Evolutionary conservation across 2,888 invertebrate species (phyloP).

Genomic region (Lepidonotus clava): DNA sequence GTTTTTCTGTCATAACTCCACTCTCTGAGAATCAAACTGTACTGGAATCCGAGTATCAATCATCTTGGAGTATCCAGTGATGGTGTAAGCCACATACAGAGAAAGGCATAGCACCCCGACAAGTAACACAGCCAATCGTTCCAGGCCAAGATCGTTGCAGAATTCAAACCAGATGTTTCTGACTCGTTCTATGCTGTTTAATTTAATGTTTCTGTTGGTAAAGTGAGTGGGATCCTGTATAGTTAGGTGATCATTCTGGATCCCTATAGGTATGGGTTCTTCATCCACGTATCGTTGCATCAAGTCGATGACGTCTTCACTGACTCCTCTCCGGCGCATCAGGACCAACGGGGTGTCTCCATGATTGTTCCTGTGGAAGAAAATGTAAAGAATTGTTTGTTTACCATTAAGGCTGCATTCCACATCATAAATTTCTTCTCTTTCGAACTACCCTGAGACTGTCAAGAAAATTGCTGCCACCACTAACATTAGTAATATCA

Average conservation of each 20-base stretch:
- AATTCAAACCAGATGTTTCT: conserved; percentile 67
- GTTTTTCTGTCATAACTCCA: conserved; percentile 53
- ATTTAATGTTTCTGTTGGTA: background rate
- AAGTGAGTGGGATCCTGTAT: background rate
- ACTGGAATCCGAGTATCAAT: conserved; percentile 57
- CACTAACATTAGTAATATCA: too few relatives aligned
- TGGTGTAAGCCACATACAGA: conserved; percentile 65
- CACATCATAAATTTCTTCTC: too few relatives aligned
- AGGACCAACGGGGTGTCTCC: conserved; percentile 67
- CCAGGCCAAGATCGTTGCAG: conserved; percentile 64
- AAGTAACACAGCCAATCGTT: conserved; percentile 63
- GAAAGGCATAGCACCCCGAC: conserved; percentile 65
- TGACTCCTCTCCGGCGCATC: conserved; percentile 68
- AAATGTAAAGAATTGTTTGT: background rate
- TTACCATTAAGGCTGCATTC: too few relatives aligned
- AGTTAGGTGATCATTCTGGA: background rate
- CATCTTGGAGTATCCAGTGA: conserved; percentile 63
- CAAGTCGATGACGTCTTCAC: conserved; percentile 58
- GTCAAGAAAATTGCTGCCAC: too few relatives aligned
- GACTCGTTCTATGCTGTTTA: background rate
- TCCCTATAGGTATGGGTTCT: conserved; percentile 34
- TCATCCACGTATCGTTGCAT: conserved; percentile 61
- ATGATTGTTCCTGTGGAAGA: conserved; percentile 65
- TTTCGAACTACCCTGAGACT: too few relatives aligned
- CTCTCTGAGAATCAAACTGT: background rate